Evolutionary conservation across 1,140 invertebrate genomes (phyloP).

Genomic region (Plutomurus gul): DNA sequence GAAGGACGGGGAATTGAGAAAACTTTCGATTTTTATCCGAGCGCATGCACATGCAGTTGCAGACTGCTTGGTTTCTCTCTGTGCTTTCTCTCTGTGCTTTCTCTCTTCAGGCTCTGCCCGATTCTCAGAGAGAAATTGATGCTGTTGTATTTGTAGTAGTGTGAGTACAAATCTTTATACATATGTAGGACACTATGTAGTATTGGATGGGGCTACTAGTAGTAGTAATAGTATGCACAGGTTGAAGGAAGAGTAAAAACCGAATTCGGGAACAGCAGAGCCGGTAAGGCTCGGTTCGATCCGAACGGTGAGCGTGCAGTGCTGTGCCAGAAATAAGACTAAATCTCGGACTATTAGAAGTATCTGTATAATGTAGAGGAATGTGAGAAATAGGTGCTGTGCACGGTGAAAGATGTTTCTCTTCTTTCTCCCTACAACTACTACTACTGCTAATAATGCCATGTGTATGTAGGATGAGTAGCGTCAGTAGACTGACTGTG

Average conservation of each 20-base stretch:
- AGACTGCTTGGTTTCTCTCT: slow-evolving; percentile 19
- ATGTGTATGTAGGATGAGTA: too few relatives aligned
- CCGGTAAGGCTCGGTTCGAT: slow-evolving; percentile 5
- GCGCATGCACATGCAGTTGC: slow-evolving; percentile 47
- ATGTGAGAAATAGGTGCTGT: background rate
- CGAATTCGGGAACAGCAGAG: too few relatives aligned
- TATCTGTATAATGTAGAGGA: background rate
- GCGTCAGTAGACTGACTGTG: too few relatives aligned
- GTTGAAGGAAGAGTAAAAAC: background rate
- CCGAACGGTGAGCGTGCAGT: background rate
- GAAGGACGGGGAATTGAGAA: slow-evolving; percentile 37
- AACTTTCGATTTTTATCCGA: slow-evolving; percentile 49
- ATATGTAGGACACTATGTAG: too few relatives aligned
- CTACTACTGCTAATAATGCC: background rate
- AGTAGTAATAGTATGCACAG: background rate
- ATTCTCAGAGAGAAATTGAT: background rate
- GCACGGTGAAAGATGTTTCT: background rate
- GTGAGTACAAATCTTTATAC: too few relatives aligned
- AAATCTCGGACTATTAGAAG: background rate
- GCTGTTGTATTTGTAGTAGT: background rate
- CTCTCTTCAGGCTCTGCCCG: background rate
- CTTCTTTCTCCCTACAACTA: background rate
- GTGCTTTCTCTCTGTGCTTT: background rate
- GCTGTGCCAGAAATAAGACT: too few relatives aligned
- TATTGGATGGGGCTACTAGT: background rate